These are phyloP conservation scores for Nymphalis io DNA, from an alignment of 1,140 invertebrate genomes.

Conservation along the genomic window DNA sequence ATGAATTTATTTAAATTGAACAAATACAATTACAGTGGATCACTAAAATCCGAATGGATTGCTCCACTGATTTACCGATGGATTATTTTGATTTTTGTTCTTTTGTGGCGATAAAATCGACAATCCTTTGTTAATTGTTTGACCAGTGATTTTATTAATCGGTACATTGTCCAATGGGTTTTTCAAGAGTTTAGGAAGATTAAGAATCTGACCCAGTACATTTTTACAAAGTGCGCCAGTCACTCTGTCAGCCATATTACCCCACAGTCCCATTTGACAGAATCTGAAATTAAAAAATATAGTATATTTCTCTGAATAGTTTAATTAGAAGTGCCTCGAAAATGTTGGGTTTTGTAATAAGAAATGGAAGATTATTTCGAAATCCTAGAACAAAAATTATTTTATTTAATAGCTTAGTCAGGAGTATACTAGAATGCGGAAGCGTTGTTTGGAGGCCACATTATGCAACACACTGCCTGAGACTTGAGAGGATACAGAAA, in stretches of 20 bases:
- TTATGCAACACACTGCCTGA: too few relatives aligned
- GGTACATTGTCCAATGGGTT: conserved; percentile 11
- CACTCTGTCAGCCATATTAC: conserved; percentile 63
- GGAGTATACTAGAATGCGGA: too few relatives aligned
- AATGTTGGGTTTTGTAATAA: too few relatives aligned
- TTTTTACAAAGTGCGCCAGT: conserved; percentile 63
- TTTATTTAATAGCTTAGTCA: too few relatives aligned
- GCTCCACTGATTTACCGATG: background rate
- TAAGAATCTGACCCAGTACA: conserved; percentile 52
- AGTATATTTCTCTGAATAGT: background rate
- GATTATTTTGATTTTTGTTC: background rate
- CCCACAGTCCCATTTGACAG: conserved; percentile 75
- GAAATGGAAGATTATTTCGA: too few relatives aligned
- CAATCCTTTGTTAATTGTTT: background rate
- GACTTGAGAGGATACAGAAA: too few relatives aligned
- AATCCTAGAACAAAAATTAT: too few relatives aligned
- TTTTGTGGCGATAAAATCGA: background rate
- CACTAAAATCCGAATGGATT: background rate
- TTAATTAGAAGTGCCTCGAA: too few relatives aligned
- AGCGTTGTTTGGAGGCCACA: too few relatives aligned
- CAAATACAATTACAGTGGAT: background rate
- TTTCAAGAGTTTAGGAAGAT: conserved; percentile 42
- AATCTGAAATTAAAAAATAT: conserved; percentile 58
- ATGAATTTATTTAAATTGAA: background rate
- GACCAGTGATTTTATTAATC: background rate